These are phyloP conservation scores for Thunnus maccoyii DNA, from an alignment of 2,113 vertebrate species.

Conservation along the genomic window DNA sequence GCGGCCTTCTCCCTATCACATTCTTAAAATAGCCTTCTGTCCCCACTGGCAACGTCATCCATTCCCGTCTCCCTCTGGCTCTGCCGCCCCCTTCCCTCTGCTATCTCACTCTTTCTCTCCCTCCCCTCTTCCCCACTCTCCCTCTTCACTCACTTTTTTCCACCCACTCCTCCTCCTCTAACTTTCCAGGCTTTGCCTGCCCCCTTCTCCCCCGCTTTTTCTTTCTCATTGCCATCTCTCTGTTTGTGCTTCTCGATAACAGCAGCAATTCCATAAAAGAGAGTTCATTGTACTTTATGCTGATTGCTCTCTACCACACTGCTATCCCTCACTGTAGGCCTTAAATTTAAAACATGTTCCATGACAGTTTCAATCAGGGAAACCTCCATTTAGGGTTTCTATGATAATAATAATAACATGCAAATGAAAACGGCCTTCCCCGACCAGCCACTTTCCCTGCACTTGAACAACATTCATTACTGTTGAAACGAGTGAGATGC, in stretches of 20 bases:
- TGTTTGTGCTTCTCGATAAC: slow-evolving; percentile 54
- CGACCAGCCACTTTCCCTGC: background rate
- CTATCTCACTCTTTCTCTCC: slow-evolving; percentile 3
- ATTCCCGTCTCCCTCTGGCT: slow-evolving; percentile 57
- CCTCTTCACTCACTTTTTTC: slow-evolving; percentile 21
- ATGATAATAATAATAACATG: slow-evolving; percentile 28
- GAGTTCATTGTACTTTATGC: slow-evolving; percentile 60
- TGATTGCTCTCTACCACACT: slow-evolving; percentile 12
- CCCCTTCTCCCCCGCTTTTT: background rate
- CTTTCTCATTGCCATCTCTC: background rate
- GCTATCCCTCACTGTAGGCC: background rate
- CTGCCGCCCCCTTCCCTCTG: slow-evolving; percentile 18
- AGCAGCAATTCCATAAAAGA: slow-evolving; percentile 53
- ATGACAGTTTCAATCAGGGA: slow-evolving; percentile 1
- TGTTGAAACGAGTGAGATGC: slow-evolving; percentile 17
- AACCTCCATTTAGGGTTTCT: slow-evolving; percentile 31
- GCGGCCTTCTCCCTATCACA: slow-evolving; percentile 59
- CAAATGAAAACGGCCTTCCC: slow-evolving; percentile 32
- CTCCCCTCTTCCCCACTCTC: background rate
- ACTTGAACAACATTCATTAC: slow-evolving; percentile 15
- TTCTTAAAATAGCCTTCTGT: slow-evolving; percentile 79
- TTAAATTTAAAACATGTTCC: slow-evolving; percentile 19
- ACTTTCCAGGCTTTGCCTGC: slow-evolving; percentile 31
- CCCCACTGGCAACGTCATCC: slow-evolving; percentile 69
- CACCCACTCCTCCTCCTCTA: slow-evolving; percentile 13